These are phyloP conservation scores for Cydia pomonella DNA, from an alignment of 1,140 invertebrate species.

Conservation along the genomic window DNA sequence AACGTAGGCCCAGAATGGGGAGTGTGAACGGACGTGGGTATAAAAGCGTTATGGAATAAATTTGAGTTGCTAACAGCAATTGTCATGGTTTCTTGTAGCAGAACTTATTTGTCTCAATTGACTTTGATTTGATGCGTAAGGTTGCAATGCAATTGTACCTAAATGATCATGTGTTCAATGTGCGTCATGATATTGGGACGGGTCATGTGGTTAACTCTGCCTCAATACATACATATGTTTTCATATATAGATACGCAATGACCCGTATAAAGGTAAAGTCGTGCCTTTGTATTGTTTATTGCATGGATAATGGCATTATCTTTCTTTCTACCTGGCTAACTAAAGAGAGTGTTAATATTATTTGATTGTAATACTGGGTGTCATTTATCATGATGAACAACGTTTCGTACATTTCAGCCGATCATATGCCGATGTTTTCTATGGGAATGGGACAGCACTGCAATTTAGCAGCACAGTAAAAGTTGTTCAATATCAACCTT, in stretches of 20 bases:
- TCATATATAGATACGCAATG: neutral
- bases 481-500: no score
- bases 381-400: no score
- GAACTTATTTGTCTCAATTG: neutral
- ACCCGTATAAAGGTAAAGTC: neutral
- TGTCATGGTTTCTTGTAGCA: neutral
- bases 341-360: no score
- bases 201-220: neutral
- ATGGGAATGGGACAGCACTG: no score
- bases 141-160: neutral
- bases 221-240: no score
- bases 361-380: no score
- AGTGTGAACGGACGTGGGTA: neutral
- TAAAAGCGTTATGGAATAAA: neutral
- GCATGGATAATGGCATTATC: neutral
- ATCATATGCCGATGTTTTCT: no score
- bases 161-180: neutral
- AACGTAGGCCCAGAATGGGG: neutral
- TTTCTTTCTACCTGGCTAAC: neutral
- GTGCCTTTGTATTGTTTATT: neutral
- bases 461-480: no score
- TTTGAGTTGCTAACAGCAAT: constrained; percentile 8
- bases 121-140: neutral
- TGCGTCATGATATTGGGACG: neutral
- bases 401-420: no score